Base-by-base conservation (phyloP, 2,113 vertebrate genomes). In the Ochotona curzoniae region DNA sequence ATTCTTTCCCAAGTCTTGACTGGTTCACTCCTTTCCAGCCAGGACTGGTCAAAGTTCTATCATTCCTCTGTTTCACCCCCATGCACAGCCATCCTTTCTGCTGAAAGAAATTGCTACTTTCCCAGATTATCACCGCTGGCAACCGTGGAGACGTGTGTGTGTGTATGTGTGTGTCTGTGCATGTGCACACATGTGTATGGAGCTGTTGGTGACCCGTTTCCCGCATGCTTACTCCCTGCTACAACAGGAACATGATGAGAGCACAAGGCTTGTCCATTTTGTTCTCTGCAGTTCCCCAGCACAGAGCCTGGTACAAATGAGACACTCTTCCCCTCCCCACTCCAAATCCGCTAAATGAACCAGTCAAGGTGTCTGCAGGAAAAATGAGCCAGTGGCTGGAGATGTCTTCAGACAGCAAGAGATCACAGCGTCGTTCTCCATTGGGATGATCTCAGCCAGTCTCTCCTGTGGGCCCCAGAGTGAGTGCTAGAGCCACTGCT, bases 391-490 rank as follows among this genome's bases (percentile, higher is more conserved):
- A 17, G 28, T 2, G 57, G 30, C 54, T 32, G 12, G 92, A 47
- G 79, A 51, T 15, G 10, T 90, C 92, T 94, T 96, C 90, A 0
- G 66, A 83, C 38, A 44, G 91, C n/a, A 3, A 47, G 5, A 9
- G 79, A 30, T 67, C 51, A 60, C 1, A 49, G 82, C n/a, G 1
- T 4, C 66, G 86, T 54, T 75, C 69, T 85, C 76, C 70, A 4
- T 54, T 28, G 2, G 18, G 78, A 38, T 32, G 80, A 81, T 83
- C 67, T 92, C 75, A 82, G 69, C 51, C 54, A 21, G 1, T 76
- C 74, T 92, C 86, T 89, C 63, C 84, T 64, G 35, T 79, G 86
- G 93, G 60, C 87, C 75, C 54, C 66, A 57, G n/a, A 47, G 83
- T 30, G 25, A 88, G 57, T 14, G 7, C 63, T 35, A 38, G 84